Conservation (phyloP, 1,140 invertebrate genomes). For the Brachionus angularis region DNA sequence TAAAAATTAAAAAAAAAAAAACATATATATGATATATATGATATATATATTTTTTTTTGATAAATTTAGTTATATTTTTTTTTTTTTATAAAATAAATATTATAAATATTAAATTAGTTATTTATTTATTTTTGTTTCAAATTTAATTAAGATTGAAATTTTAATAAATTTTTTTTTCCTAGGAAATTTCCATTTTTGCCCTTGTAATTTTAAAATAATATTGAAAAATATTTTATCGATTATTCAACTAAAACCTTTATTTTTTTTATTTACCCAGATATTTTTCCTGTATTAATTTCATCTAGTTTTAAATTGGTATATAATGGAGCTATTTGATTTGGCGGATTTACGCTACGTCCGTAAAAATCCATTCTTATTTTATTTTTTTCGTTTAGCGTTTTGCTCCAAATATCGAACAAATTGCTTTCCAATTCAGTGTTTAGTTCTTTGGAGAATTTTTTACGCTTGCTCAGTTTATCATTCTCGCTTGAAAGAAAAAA, state of each 20-base stretch:
- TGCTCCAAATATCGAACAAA: constrained; percentile 28
- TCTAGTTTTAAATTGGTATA: constrained; percentile 35
- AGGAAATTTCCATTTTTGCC: constrained; percentile 31
- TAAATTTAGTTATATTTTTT: too few relatives aligned
- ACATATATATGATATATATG: too few relatives aligned
- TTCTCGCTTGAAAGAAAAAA: constrained; percentile 24
- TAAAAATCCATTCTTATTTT: constrained; percentile 33
- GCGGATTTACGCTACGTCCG: neutral
- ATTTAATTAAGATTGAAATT: too few relatives aligned
- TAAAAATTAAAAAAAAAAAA: too few relatives aligned
- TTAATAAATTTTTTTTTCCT: neutral
- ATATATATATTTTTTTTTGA: too few relatives aligned
- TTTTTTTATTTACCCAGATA: neutral
- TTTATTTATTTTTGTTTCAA: too few relatives aligned
- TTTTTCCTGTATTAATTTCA: constrained; percentile 12
- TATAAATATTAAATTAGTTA: too few relatives aligned
- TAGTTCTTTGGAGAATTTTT: constrained; percentile 28
- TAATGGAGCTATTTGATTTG: constrained; percentile 30
- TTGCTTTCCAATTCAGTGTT: neutral
- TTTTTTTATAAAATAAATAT: too few relatives aligned
- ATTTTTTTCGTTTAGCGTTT: neutral
- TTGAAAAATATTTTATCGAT: too few relatives aligned
- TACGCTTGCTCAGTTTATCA: constrained; percentile 22
- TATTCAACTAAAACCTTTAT: too few relatives aligned
- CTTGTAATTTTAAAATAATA: too few relatives aligned